These are phyloP conservation scores for Scortum barcoo DNA, from an alignment of 2,113 vertebrate genomes.

Conservation along the genomic window DNA sequence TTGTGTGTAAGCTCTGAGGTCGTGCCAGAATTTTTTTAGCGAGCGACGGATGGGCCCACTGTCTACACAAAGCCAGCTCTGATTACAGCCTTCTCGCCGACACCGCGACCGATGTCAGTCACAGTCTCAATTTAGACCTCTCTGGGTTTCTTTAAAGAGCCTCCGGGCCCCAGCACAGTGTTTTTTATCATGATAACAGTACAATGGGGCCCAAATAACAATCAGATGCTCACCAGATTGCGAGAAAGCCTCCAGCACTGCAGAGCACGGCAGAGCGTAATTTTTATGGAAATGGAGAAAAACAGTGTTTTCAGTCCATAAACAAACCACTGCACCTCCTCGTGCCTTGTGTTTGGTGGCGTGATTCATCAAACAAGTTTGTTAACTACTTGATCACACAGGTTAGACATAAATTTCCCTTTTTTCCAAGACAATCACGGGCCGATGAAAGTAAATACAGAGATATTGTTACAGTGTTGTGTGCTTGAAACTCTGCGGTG, in stretches of 20 bases:
- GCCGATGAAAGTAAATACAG: conserved; percentile 24
- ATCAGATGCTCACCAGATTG: conserved; percentile 81
- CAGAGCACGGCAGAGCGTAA: conserved; percentile 1
- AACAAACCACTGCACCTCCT: conserved; percentile 56
- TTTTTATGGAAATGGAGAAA: conserved; percentile 59
- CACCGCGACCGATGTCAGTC: conserved; percentile 76
- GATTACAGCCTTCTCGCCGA: conserved; percentile 78
- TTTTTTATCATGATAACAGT: conserved; percentile 80
- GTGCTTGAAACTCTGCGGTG: conserved; percentile 12
- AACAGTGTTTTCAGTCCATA: conserved; percentile 61
- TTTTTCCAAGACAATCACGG: conserved; percentile 26
- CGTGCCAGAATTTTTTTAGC: conserved; percentile 47
- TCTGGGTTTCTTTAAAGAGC: conserved; percentile 73
- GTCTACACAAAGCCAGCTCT: conserved; percentile 72
- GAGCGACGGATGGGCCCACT: conserved; percentile 60
- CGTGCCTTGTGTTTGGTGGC: not conserved
- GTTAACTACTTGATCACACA: conserved; percentile 42
- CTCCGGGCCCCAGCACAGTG: conserved; percentile 47
- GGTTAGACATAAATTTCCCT: conserved; percentile 28
- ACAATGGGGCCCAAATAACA: conserved; percentile 79
- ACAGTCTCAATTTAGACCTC: conserved; percentile 77
- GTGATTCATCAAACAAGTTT: conserved; percentile 40
- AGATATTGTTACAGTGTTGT: conserved; percentile 22
- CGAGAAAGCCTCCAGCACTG: conserved; percentile 36
- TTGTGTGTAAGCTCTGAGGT: conserved; percentile 52